Base-by-base conservation (phyloP, 2,888 invertebrate species). In the Macrostomum cliftonense region DNA sequence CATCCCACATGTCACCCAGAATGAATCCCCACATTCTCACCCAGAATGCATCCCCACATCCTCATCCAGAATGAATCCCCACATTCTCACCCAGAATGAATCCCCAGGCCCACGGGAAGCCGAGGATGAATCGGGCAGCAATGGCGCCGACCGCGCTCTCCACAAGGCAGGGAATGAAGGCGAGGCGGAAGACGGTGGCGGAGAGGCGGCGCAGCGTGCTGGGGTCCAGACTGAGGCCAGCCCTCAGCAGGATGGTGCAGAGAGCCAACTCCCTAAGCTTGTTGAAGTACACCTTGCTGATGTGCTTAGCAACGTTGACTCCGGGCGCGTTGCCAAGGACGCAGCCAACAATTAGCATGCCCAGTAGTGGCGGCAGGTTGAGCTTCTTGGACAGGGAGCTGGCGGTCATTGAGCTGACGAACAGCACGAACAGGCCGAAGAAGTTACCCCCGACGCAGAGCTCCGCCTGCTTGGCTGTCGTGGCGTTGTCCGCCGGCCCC, bases 191-290 rank as follows among this genome's bases (percentile, higher is more conserved):
- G 5, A 69, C 67, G 21, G 61, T 64, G 53, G 60, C 61, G 11
- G 81, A 85, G 55, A 87, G 77, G 59, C 81, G 79, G 66, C 79
- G 81, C 70, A 93, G 75, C 2, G 86, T 87, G 46, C 75, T 73
- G 1, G 88, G 84, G 66, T 93, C 89, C 65, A 93, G 75, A 67
- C 89, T 89, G 59, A 93, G 75, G 16, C 93, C 93, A 53, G 91
- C 93, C 68, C 91, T 76, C 39, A 82, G 83, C 59, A 93, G 74
- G 58, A 93, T 89, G 53, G 91, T 83, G 9, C 86, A 85, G 61
- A 93, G 73, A 14, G 91, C 88, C 48, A 86, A 78, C 76, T 83
- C 83, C 64, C 91, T 85, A 75, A 46, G 54, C 19, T 60, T 59
- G 16, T 60, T 55, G 12, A 68, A 68, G 64, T 65, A 67, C 1